Conservation (phyloP, 2,797 vertebrate genomes). For the Malacoraja senta region DNA sequence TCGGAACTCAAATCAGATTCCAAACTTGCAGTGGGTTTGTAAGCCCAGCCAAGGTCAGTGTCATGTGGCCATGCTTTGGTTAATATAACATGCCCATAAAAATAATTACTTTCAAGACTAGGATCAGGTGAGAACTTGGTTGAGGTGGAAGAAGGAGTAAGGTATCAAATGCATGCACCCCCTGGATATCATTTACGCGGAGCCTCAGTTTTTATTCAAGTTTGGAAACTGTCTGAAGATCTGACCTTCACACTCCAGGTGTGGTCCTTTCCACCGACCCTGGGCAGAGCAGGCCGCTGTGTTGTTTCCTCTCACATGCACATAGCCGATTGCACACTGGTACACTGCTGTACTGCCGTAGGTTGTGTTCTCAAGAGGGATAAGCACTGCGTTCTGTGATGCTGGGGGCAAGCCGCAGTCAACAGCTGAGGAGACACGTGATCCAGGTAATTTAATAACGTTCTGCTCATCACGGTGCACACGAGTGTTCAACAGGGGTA, state of each 20-base stretch:
- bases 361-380: slow-evolving; percentile 48
- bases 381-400: slow-evolving; percentile 42
- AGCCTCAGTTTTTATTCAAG: background rate
- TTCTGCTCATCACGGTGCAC: background rate
- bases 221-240: background rate
- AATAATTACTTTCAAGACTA: too few species aligned
- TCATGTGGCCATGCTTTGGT: too few species aligned
- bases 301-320: slow-evolving; percentile 53
- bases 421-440: background rate
- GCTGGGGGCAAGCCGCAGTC: slow-evolving; percentile 41
- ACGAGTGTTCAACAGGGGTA: too few species aligned
- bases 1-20: background rate
- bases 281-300: slow-evolving; percentile 55
- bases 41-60: too few species aligned
- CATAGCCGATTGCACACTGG: slow-evolving; percentile 56
- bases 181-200: background rate
- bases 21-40: too few species aligned
- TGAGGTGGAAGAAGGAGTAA: background rate
- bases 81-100: too few species aligned
- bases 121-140: background rate
- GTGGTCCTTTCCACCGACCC: slow-evolving; percentile 53
- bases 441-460: too few species aligned
- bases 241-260: slow-evolving; percentile 62
- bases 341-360: slow-evolving; percentile 53
- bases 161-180: background rate